phyloP scores from a whole-genome alignment of 2,888 invertebrate genomes.

The Electrophaes corylata region DNA sequence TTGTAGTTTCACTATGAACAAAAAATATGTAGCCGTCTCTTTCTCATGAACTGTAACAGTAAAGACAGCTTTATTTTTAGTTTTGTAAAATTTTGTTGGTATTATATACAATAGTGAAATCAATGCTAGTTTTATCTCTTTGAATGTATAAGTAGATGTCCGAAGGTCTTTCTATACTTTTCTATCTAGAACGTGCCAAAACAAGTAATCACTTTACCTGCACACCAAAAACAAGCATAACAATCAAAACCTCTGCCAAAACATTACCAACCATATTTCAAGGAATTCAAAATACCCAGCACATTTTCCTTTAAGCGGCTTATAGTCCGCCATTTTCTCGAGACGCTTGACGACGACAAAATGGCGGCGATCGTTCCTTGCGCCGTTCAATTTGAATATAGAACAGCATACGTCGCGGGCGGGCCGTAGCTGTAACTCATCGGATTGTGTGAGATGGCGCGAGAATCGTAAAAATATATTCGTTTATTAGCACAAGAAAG shows the following conservation, averaged over 20 bases:
- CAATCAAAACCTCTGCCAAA: constrained; percentile 35
- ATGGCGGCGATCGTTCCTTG: constrained; percentile 72
- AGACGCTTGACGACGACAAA: constrained; percentile 69
- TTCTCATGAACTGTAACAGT: too few species aligned
- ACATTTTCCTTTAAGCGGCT: constrained; percentile 65
- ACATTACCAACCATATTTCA: constrained; percentile 50
- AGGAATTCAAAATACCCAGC: constrained; percentile 54
- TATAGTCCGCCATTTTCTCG: constrained; percentile 44
- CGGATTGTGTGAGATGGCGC: constrained; percentile 80
- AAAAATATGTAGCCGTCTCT: too few species aligned
- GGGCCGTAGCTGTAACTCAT: constrained; percentile 80
- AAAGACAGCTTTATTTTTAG: too few species aligned
- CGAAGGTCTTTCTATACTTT: too few species aligned
- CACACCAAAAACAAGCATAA: constrained; percentile 14
- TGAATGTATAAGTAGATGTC: too few species aligned
- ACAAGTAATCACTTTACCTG: background rate
- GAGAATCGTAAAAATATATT: constrained; percentile 76
- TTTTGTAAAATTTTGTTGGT: too few species aligned
- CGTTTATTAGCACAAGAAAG: constrained; percentile 52
- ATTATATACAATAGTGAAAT: too few species aligned
- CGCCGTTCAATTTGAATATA: constrained; percentile 82
- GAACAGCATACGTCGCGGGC: constrained; percentile 82
- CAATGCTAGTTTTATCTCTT: too few species aligned
- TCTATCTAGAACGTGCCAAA: background rate
- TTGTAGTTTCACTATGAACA: too few species aligned